A percentile compares a stretch with the other conserved stretches of the same genome.
These are phyloP conservation scores for Cariama cristata DNA, from an alignment of 2,113 vertebrate genomes.

Conservation along the genomic window DNA sequence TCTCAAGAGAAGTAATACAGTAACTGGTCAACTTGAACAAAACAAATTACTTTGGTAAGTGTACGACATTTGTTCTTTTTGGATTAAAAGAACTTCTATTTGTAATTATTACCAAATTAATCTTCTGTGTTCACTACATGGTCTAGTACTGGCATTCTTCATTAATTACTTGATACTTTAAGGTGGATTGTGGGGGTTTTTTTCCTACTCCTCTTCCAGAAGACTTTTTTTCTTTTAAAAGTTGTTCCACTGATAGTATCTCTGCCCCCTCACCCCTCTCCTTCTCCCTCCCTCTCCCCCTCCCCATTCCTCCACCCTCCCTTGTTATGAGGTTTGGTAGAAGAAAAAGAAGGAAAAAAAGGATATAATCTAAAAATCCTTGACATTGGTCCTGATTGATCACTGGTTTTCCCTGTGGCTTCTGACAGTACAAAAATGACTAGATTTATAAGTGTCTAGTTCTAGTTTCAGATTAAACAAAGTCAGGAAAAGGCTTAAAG, in stretches of 20 bases:
- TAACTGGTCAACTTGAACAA: not conserved
- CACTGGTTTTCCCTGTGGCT: not conserved
- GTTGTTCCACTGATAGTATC: not conserved
- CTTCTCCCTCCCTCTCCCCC: no score
- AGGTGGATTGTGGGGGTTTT: not conserved
- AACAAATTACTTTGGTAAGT: not conserved
- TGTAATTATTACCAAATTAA: slow-evolving; percentile 19
- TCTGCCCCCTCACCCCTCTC: not conserved
- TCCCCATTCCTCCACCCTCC: no score
- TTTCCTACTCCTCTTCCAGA: not conserved
- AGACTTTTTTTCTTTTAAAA: not conserved
- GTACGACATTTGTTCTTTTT: not conserved
- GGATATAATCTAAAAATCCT: not conserved
- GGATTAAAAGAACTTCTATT: not conserved
- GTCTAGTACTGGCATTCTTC: not conserved
- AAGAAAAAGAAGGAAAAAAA: not conserved
- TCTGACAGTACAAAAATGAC: not conserved
- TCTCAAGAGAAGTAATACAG: not conserved
- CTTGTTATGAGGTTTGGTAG: not conserved
- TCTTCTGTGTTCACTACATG: not conserved
- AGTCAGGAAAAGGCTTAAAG: not conserved
- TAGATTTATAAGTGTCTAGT: not conserved
- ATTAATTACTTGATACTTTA: not conserved
- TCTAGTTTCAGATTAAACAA: not conserved
- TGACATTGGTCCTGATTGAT: not conserved